Base-by-base conservation (phyloP, 2,797 vertebrate species). In the Danio kyathit region DNA sequence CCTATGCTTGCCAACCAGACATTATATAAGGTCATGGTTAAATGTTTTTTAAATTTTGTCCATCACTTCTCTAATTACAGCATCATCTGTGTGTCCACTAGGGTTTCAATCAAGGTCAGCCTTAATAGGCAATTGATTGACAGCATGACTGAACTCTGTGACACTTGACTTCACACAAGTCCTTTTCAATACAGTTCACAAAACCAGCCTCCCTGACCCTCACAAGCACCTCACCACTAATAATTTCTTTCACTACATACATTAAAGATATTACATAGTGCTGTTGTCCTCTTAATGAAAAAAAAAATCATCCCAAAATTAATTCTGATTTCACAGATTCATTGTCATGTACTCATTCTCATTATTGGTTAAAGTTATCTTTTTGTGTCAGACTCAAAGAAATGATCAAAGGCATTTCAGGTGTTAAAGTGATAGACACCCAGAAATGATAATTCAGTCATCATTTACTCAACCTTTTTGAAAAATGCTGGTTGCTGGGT, bases 41-140 rank as follows among this genome's bases (percentile, higher is more conserved):
- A 40, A 12, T 19, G 6, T 59, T 11, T 2, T 17, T 67, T 8
- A 2, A 13, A 51, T 21, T 43, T 14, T 46, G 43, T 2, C 0
- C 7, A 40, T 16, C 21, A 3, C 40, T 74, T 46, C 40, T 66
- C 17, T 12, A 48, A 67, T 52, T 44, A 19, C 38, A 54, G 43
- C 69, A 41, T 57, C 46, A 44, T 74, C 72, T 12, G n/a, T 66
- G 7, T 40, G 76, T 75, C 73, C 60, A 49, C 74, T 60, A 52
- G 79, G 65, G 43, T 56, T 54, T 63, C 61, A n/a, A 43, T 81
- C 61, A 64, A 67, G 5, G 43, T 29, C 17, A 63, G 72, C 48
- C 78, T 60, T 79, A 83, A 80, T 6, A 73, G 16, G 21, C 8
- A 49, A 12, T 29, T 73, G 79, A 85, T 13, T 83, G 80, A 81